These are phyloP conservation scores for Polydrusus tereticollis DNA, from an alignment of 2,888 invertebrate genomes.

Conservation along the genomic window DNA sequence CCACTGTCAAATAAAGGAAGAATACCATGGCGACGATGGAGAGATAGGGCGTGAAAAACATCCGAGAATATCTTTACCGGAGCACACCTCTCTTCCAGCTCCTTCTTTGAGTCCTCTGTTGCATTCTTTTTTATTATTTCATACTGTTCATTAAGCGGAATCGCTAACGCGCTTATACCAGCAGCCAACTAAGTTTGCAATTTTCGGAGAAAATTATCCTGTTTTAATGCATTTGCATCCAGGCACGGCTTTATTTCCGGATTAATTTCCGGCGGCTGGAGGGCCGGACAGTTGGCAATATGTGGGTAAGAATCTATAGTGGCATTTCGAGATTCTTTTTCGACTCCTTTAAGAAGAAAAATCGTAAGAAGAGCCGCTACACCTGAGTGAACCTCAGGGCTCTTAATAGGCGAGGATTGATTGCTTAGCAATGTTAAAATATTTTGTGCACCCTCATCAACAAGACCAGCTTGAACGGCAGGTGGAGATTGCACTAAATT, in stretches of 20 bases:
- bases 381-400: conserved; percentile 31
- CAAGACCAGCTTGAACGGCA: background rate
- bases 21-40: conserved; percentile 26
- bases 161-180: conserved; percentile 32
- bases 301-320: conserved; percentile 29
- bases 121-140: conserved; percentile 25
- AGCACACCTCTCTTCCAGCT: conserved; percentile 7
- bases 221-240: conserved; percentile 17
- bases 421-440: conserved; percentile 19
- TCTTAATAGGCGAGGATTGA: conserved; percentile 23
- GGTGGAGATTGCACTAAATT: background rate
- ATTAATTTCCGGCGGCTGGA: conserved; percentile 34
- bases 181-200: conserved; percentile 30
- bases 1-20: conserved; percentile 31
- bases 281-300: conserved; percentile 32
- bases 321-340: conserved; percentile 31
- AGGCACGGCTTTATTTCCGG: conserved; percentile 33
- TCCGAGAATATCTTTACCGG: conserved; percentile 19
- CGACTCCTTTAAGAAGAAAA: conserved; percentile 31
- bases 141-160: conserved; percentile 32
- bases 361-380: conserved; percentile 5
- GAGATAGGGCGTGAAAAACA: conserved; percentile 23
- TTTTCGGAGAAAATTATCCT: conserved; percentile 20
- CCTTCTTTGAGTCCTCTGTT: conserved; percentile 28
- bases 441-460: conserved; percentile 3